phyloP scores from a whole-genome alignment of 2,797 vertebrate genomes.

The Sus cebifrons region DNA sequence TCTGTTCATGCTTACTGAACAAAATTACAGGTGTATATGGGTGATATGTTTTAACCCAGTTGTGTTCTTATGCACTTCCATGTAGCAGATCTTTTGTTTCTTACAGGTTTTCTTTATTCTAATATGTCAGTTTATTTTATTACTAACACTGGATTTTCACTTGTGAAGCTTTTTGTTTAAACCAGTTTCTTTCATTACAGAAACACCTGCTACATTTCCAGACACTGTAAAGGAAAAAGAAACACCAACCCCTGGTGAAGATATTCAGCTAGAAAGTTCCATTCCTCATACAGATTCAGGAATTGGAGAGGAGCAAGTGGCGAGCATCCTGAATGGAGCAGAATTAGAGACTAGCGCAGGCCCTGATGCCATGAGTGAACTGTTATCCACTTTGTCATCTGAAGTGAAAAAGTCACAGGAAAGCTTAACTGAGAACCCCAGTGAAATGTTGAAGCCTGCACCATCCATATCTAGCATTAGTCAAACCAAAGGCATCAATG shows the following conservation, averaged over 20 bases:
- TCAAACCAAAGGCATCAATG: slow-evolving; percentile 96
- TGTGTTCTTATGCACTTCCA: background rate
- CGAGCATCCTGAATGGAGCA: slow-evolving; percentile 94
- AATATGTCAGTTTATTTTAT: background rate
- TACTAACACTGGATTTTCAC: background rate
- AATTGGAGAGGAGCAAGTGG: slow-evolving; percentile 94
- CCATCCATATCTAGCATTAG: slow-evolving; percentile 95
- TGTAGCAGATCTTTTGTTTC: background rate
- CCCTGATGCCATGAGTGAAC: slow-evolving; percentile 94
- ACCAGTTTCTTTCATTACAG: slow-evolving; percentile 88
- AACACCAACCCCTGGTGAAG: slow-evolving; percentile 89
- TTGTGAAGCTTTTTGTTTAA: slow-evolving; percentile 70
- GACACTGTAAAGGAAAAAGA: slow-evolving; percentile 93
- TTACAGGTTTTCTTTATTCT: background rate
- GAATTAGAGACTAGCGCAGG: slow-evolving; percentile 91
- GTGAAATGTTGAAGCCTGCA: slow-evolving; percentile 92
- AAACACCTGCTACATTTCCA: slow-evolving; percentile 93
- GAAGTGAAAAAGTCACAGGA: slow-evolving; percentile 96
- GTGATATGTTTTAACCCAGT: background rate
- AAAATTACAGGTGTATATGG: background rate
- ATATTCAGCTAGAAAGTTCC: slow-evolving; percentile 91
- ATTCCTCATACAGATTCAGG: slow-evolving; percentile 96
- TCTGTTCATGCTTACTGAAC: background rate
- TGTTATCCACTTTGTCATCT: slow-evolving; percentile 94
- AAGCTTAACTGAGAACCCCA: slow-evolving; percentile 93